These are phyloP conservation scores for Danio tinwini DNA, from an alignment of 2,797 vertebrate species.

Conservation along the genomic window DNA sequence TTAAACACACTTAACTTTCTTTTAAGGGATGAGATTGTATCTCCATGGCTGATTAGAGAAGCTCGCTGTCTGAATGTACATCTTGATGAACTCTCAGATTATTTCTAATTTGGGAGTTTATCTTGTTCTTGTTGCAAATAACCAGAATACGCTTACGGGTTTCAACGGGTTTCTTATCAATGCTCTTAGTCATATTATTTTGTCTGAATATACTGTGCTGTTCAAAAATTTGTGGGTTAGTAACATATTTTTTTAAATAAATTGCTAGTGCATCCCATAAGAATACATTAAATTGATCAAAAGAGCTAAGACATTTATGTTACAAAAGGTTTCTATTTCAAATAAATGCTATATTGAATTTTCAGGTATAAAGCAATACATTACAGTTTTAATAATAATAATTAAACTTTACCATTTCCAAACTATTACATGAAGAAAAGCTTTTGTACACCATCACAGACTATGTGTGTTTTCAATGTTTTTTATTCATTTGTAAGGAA, in stretches of 20 bases:
- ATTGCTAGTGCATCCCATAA: not conserved
- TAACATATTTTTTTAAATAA: not conserved
- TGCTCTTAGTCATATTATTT: not conserved
- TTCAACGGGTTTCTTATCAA: not conserved
- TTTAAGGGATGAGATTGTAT: slow-evolving; percentile 9
- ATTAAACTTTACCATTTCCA: not conserved
- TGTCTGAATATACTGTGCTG: not conserved
- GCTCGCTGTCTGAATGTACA: not conserved
- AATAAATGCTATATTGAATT: slow-evolving; percentile 6
- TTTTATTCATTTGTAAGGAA: slow-evolving; percentile 15
- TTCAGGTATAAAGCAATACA: not conserved
- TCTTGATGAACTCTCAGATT: not conserved
- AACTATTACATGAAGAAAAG: not conserved
- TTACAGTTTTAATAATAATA: too few species aligned
- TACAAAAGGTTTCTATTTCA: slow-evolving; percentile 8
- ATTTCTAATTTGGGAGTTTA: not conserved
- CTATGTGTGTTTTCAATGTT: slow-evolving; percentile 9
- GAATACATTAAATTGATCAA: not conserved
- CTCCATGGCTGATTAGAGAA: not conserved
- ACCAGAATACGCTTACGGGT: not conserved
- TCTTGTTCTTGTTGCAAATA: not conserved
- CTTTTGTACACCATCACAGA: not conserved
- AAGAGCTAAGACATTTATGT: not conserved
- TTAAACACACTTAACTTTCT: slow-evolving; percentile 30
- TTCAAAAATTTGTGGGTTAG: not conserved